Evolutionary conservation across 2,113 vertebrate species (phyloP).

Genomic region (Burhinus oedicnemus): DNA sequence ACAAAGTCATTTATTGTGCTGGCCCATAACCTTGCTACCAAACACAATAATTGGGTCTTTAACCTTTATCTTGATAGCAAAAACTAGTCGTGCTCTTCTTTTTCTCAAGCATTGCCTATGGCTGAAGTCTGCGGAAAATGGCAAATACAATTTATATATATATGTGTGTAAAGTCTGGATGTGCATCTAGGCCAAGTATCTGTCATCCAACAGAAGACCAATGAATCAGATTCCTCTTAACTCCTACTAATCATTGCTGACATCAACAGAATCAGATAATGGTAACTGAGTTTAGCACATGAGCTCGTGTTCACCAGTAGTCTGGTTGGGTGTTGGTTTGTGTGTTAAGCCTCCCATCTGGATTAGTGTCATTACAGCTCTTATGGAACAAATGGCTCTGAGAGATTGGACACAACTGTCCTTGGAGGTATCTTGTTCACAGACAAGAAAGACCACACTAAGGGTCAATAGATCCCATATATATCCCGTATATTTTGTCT

Average conservation of each 20-base stretch:
- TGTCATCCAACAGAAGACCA: not conserved
- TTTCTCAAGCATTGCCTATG: not conserved
- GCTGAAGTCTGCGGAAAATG: not conserved
- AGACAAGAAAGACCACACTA: not conserved
- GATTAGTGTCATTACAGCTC: not conserved
- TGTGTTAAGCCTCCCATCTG: not conserved
- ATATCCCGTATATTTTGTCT: not conserved
- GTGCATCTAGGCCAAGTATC: not conserved
- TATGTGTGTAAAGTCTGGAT: not conserved
- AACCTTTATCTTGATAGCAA: slow-evolving; percentile 10
- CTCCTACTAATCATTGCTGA: not conserved
- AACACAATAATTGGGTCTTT: slow-evolving; percentile 11
- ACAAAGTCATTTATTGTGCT: not conserved
- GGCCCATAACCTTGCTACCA: not conserved
- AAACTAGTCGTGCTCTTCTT: not conserved
- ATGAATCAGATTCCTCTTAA: not conserved
- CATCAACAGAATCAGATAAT: not conserved
- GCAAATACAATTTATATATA: not conserved
- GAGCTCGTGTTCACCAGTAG: not conserved
- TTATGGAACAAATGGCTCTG: not conserved
- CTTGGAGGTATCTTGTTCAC: not conserved
- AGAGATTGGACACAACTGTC: fast-evolving
- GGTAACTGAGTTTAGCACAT: not conserved
- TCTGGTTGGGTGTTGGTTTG: not conserved
- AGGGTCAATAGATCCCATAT: not conserved